Evolutionary conservation across 2,888 invertebrate genomes (phyloP), one percentile per base, ranked within the genome.

Genomic region (Cordilura impudica): DNA sequence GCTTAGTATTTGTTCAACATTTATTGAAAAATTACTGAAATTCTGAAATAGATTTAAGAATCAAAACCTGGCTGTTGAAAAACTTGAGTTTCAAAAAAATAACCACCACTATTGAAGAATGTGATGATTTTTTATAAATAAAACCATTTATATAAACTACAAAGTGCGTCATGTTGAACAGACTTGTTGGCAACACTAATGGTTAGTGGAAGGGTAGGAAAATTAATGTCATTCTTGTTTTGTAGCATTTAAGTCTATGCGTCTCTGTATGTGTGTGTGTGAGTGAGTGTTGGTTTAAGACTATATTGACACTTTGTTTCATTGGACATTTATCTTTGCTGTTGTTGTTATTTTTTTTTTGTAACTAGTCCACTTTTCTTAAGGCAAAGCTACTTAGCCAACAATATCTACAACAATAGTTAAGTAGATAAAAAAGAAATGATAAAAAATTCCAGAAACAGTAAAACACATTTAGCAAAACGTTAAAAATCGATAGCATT

Each of bases 401-500:
- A 8, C 21, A 49, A 31, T 10, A 39, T n/a, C n/a, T 43, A 14
- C 6, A 53, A n/a, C 23, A 23, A 7, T 8, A 53, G 18, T 10
- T 31, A 51, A 19, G 23, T 12, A 10, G n/a, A 45, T 54, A 23
- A 51, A 43, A 31, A 31, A 60, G 39, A 66, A 31, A 60, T 26
- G 21, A 67, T 54, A 60, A 54, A 45, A 70, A 60, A 66, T 74
- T 47, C 12, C 53, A 21, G 58, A 23, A 63, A 70, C 60, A 69
- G 29, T 21, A 58, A 74, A 47, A 70, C 53, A 39, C 45, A 65
- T n/a, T 65, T 61, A 47, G 8, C 12, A 45, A 67, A 70, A 66
- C 78, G 69, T 75, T 75, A 75, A 78, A 78, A 79, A 79, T 79
- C 79, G 58, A 79, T 79, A 79, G 61, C 60, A 71, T 79, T 67